phyloP scores from a whole-genome alignment of 2,797 vertebrate genomes.

The Falco rusticolus region DNA sequence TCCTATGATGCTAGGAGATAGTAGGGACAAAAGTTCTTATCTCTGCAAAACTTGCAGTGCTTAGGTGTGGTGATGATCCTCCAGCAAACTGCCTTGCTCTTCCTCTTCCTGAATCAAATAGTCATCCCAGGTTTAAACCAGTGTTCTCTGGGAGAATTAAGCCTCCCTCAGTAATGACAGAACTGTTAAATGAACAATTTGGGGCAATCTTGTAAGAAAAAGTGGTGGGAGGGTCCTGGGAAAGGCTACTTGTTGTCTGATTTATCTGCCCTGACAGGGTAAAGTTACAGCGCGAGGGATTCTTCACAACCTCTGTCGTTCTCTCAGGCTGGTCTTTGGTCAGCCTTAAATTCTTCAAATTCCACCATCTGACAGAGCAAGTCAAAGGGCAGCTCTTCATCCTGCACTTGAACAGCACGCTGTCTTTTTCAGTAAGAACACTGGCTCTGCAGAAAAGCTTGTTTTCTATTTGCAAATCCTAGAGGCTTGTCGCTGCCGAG shows the following conservation, averaged over 20 bases:
- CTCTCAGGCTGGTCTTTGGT: conserved; percentile 61
- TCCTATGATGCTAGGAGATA: not conserved
- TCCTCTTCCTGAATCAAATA: not conserved
- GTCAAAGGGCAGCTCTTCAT: conserved; percentile 44
- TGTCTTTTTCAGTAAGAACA: not conserved
- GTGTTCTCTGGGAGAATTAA: not conserved
- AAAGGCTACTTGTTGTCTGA: conserved; percentile 73
- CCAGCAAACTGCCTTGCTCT: not conserved
- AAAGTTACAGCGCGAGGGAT: conserved; percentile 77
- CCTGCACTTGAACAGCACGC: not conserved
- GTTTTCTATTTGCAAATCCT: conserved; percentile 1
- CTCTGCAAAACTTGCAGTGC: not conserved
- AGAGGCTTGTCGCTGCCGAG: not conserved
- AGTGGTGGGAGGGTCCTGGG: conserved; percentile 76
- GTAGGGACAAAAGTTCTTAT: not conserved
- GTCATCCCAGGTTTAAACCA: not conserved
- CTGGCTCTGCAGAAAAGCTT: not conserved
- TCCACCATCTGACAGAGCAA: conserved; percentile 59
- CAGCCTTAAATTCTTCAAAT: conserved; percentile 74
- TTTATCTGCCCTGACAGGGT: conserved; percentile 76
- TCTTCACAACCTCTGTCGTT: conserved; percentile 63
- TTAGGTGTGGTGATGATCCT: not conserved
- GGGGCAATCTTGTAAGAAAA: not conserved
- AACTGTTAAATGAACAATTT: not conserved
- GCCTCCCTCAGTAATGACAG: not conserved